phyloP scores from a whole-genome alignment of 1,140 invertebrate species.

The Melitaea cinxia region DNA sequence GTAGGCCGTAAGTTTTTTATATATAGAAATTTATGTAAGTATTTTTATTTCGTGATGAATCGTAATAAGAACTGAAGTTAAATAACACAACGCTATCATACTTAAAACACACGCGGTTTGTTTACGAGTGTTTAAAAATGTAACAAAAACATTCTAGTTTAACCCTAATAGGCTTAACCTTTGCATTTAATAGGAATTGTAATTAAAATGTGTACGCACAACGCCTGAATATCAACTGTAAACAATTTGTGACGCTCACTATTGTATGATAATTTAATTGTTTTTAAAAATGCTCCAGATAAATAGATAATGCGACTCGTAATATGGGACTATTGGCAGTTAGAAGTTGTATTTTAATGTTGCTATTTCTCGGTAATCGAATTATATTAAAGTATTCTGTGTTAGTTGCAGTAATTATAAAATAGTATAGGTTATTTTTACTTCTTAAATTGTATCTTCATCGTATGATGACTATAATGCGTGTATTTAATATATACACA shows the following conservation, averaged over 20 bases:
- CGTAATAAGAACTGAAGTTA: constrained; percentile 9
- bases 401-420: too few relatives aligned
- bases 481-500: too few relatives aligned
- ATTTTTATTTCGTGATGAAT: constrained; percentile 3
- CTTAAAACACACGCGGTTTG: constrained; percentile 25
- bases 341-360: too few relatives aligned
- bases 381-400: too few relatives aligned
- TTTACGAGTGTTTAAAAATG: constrained; percentile 29
- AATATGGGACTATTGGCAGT: not conserved
- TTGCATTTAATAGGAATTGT: constrained; percentile 56
- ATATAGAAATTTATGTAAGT: not conserved
- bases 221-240: constrained; percentile 38
- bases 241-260: constrained; percentile 31
- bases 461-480: too few relatives aligned
- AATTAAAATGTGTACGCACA: constrained; percentile 53
- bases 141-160: constrained; percentile 34
- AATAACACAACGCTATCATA: constrained; percentile 4
- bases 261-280: constrained; percentile 47
- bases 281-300: constrained; percentile 24
- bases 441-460: too few relatives aligned
- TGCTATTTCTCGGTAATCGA: too few relatives aligned
- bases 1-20: too few relatives aligned
- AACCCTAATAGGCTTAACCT: constrained; percentile 65
- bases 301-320: not conserved
- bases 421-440: too few relatives aligned